phyloP scores from a whole-genome alignment of 2,888 invertebrate genomes.

The Stenichneumon culpator region DNA sequence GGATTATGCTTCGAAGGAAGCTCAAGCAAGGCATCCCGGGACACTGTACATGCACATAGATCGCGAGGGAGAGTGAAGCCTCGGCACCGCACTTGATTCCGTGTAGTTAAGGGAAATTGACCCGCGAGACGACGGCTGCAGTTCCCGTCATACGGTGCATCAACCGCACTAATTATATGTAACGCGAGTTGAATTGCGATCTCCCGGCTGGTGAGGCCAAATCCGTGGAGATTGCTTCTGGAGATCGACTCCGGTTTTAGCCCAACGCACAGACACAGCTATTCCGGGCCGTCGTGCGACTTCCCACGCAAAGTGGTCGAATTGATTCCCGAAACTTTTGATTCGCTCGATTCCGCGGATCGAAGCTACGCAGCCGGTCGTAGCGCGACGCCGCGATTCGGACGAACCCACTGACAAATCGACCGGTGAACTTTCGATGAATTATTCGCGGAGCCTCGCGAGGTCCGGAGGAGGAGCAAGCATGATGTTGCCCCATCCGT shows the following conservation, averaged over 20 bases:
- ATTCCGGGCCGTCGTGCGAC: neutral
- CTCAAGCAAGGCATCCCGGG: constrained; percentile 37
- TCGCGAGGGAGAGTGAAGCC: constrained; percentile 18
- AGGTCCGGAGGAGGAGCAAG: neutral
- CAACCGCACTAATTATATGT: constrained; percentile 57
- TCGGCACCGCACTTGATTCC: constrained; percentile 36
- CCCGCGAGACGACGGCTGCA: constrained; percentile 33
- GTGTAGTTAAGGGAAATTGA: constrained; percentile 62
- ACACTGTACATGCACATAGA: constrained; percentile 23
- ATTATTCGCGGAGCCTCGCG: neutral
- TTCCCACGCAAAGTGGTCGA: neutral
- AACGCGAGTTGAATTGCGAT: constrained; percentile 54
- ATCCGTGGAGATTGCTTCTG: constrained; percentile 20
- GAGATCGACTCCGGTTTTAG: neutral
- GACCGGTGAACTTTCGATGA: constrained; percentile 11
- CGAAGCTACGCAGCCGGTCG: neutral
- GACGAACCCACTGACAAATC: neutral
- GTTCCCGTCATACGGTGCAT: constrained; percentile 18
- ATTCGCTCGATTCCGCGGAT: neutral
- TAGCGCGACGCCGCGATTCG: neutral
- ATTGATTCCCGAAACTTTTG: constrained; percentile 12
- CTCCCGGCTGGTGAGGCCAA: neutral
- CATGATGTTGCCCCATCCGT: constrained; percentile 9
- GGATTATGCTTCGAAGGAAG: constrained; percentile 48
- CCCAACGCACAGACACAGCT: no score